Base-by-base conservation (phyloP, 2,113 vertebrate species). In the Motacilla alba region DNA sequence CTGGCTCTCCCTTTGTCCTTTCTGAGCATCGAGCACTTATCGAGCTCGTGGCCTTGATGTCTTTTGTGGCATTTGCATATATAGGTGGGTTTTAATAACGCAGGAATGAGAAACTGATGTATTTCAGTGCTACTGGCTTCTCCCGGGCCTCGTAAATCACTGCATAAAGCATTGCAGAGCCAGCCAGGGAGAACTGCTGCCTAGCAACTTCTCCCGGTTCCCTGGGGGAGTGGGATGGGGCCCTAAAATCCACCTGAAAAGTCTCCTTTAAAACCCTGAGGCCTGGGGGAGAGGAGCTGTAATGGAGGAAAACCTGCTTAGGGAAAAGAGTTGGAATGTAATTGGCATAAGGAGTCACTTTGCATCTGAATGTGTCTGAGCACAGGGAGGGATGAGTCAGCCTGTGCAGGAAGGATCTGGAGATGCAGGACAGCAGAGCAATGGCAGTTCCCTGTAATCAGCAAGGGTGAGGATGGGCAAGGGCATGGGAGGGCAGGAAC, bases 271-370 rank as follows among this genome's bases (percentile, higher is more conserved):
- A 91, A 94, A 52, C 74, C 56, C 49, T 39, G 8, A 2, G n/a
- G 39, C 56, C 23, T 46, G 84, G 37, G 49, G 60, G 28, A 94
- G 93, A 97, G 64, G 75, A 92, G 76, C 69, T 87, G 18, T 62
- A 85, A 44, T 13, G 8, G 83, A 80, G 74, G 60, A 76, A 86
- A 72, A 89, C 58, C 90, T 95, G 92, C 74, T 73, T 3, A 10
- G 66, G 30, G 59, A 31, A n/a, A 11, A 63, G 55, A 46, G 86
- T 67, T 93, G 62, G 55, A 33, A 78, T 53, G 53, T 89, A 96
- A 93, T 95, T 90, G 96, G 94, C 83, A 95, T 95, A 83, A 83
- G 89, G 24, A 67, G 58, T 44, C 66, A 15, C 92, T 95, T 90
- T 88, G 88, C 93, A 91, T 83, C 55, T 85, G 75, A 96, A 90